These are phyloP conservation scores for Poeciliopsis prolifica DNA, from an alignment of 2,113 vertebrate species.

Conservation along the genomic window DNA sequence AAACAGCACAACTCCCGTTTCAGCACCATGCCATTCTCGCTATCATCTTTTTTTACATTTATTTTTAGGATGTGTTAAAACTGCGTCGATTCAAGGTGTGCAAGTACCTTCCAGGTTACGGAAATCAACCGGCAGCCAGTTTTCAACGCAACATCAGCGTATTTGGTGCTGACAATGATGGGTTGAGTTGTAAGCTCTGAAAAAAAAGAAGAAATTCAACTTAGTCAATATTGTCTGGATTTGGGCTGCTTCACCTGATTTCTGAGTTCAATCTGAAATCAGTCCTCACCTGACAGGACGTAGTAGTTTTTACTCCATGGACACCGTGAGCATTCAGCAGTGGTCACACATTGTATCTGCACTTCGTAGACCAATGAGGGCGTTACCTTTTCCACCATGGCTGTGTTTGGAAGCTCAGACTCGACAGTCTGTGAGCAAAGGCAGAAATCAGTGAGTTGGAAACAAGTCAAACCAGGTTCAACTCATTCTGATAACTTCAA, in stretches of 20 bases:
- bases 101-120: constrained; percentile 51
- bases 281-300: constrained; percentile 65
- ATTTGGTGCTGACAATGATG: constrained; percentile 18
- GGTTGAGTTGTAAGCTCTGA: constrained; percentile 69
- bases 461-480: background rate
- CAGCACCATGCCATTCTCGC: background rate
- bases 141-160: background rate
- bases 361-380: constrained; percentile 60
- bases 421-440: constrained; percentile 15
- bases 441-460: background rate
- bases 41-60: background rate
- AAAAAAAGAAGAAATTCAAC: background rate
- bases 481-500: too few relatives aligned
- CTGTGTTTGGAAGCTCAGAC: background rate
- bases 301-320: constrained; percentile 49
- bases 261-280: background rate
- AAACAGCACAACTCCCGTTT: background rate
- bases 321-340: constrained; percentile 49
- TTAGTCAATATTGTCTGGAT: background rate
- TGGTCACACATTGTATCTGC: constrained; percentile 62
- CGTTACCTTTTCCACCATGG: constrained; percentile 40
- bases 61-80: background rate
- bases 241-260: background rate
- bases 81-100: background rate
- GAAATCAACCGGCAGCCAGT: constrained; percentile 31